Evolutionary conservation across 2,113 vertebrate genomes (phyloP), one percentile per base, ranked within the genome.

Genomic region (Labeo catla): DNA sequence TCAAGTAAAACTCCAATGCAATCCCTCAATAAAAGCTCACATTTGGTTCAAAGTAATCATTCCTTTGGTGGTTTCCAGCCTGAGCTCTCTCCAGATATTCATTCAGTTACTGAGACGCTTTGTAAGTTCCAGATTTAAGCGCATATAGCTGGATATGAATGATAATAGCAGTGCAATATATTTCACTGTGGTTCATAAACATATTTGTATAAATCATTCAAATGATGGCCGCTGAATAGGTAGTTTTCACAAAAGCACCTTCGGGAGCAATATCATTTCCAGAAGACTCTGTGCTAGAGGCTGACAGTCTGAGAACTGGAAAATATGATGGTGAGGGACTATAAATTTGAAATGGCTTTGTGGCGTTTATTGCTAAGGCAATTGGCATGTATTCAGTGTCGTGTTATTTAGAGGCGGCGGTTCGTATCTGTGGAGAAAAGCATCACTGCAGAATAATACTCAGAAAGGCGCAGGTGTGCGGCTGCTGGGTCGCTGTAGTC

Each of bases 1-100:
- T 89, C 49, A 23, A 63, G 45, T 86, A 85, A 76, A 43, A 85
- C 72, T 68, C 77, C 19, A 21, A 78, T 68, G 52, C 65, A 49
- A 43, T 89, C 70, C 77, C 83, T 39, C 87, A 72, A 89, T 84
- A 87, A 77, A 85, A 76, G 73, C 72, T 78, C 10, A 63, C 73
- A 47, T 23, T 63, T 76, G 70, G 36, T 76, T 72, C 57, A 76
- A 28, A 84, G 63, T 63, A 76, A 65, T 74, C 13, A 49, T 63
- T 15, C 49, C 23, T 65, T 39, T 68, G 47, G 2, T 8, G 66
- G 15, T 19, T 70, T 36, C 36, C 19, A 72, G 15, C 68, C 36
- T 43, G 16, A 21, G n/a, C 43, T 47, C 70, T 73, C 70, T n/a
- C 43, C 70, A 61, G 12, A 39, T 12, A 39, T 59, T 1, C 50